phyloP scores from a whole-genome alignment of 2,888 invertebrate genomes.

The Dioctria rufipes region DNA sequence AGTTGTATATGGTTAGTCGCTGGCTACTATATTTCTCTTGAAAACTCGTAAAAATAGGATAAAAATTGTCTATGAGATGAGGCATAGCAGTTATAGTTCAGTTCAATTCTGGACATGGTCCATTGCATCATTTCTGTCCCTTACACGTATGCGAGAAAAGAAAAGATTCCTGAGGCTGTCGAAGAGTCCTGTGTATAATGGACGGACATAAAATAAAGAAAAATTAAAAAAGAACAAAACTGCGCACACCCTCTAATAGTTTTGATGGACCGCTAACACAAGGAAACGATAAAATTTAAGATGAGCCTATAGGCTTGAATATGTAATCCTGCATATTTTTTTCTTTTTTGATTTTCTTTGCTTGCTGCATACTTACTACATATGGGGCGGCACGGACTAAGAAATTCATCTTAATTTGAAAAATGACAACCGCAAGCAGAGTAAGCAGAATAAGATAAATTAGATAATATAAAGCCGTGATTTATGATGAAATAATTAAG shows the following conservation, averaged over 20 bases:
- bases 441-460: not conserved
- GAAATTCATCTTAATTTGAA: not conserved
- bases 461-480: slow-evolving; percentile 43
- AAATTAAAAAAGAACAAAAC: not conserved
- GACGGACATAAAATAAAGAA: not conserved
- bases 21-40: not conserved
- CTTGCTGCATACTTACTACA: too few species aligned
- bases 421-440: not conserved
- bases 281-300: not conserved
- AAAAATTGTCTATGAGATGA: not conserved
- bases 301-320: not conserved
- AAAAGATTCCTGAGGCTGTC: not conserved
- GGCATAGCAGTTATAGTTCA: not conserved
- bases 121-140: too few species aligned
- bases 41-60: not conserved
- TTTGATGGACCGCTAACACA: not conserved
- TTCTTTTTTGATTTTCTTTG: too few species aligned
- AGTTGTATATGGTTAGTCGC: not conserved
- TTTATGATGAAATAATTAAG: slow-evolving; percentile 58
- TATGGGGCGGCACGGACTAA: too few species aligned
- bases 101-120: not conserved
- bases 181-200: not conserved
- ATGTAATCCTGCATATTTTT: not conserved
- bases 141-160: not conserved
- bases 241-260: not conserved